A percentile compares a stretch with the other conserved stretches of the same genome.
Conservation (phyloP, 2,797 vertebrate genomes). For the Mormyrus proboscirostris region DNA sequence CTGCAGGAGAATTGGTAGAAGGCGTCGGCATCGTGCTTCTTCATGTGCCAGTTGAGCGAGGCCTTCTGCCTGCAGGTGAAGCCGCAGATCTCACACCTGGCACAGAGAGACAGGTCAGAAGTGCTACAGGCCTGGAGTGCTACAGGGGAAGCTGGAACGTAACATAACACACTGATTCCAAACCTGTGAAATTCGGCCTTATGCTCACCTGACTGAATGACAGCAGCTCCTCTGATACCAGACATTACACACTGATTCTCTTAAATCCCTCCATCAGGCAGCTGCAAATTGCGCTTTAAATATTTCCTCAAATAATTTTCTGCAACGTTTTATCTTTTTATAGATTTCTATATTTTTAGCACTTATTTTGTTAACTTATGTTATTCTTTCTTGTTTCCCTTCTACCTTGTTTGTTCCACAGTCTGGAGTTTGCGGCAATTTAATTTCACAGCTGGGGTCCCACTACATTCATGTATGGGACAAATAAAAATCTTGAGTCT, state of each 20-base stretch:
- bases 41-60: constrained; percentile 99
- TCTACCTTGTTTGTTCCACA: neutral
- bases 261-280: neutral
- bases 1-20: constrained; percentile 96
- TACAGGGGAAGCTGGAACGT: neutral
- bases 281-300: neutral
- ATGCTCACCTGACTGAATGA: neutral
- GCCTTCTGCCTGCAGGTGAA: constrained; percentile 97
- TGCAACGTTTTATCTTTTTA: neutral
- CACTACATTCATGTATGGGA: neutral
- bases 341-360: neutral
- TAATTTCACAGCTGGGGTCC: neutral
- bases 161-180: neutral
- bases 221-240: neutral
- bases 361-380: neutral
- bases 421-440: neutral
- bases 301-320: neutral
- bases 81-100: constrained; percentile 93
- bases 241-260: neutral
- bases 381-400: neutral
- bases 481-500: neutral
- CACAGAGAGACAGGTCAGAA: constrained; percentile 1
- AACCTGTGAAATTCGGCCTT: neutral
- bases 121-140: neutral
- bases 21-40: constrained; percentile 91